Percentiles rank a stretch among this genome's conserved stretches.
Conservation (phyloP, 2,797 vertebrate species). For the Pampus argenteus region DNA sequence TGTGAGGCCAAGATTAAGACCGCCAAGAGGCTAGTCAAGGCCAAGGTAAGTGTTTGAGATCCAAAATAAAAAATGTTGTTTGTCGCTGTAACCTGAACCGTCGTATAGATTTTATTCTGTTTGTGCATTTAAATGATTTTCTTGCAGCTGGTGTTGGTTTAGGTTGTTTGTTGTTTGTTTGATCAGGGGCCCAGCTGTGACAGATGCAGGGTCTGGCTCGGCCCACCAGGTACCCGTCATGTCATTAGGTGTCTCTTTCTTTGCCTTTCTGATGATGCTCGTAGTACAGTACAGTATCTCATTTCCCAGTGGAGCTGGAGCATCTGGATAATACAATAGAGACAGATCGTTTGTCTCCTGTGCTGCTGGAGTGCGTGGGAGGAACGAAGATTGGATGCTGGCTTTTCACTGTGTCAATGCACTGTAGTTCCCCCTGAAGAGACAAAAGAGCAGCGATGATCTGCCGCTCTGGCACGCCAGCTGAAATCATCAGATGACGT, state of each 20-base stretch:
- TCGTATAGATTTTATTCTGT: no score
- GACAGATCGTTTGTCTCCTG: conserved; percentile 70
- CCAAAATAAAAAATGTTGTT: conserved; percentile 40
- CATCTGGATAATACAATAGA: conserved; percentile 79
- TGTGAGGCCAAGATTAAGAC: conserved; percentile 90
- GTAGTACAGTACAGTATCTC: conserved; percentile 61
- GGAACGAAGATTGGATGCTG: conserved; percentile 74
- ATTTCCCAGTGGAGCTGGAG: conserved; percentile 66
- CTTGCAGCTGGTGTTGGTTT: conserved; percentile 21
- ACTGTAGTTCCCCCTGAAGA: conserved; percentile 58
- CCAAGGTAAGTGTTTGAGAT: conserved; percentile 81
- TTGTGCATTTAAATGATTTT: conserved; percentile 17
- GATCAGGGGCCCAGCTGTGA: conserved; percentile 49
- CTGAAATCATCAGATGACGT: conserved; percentile 53
- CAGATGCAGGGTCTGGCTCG: conserved; percentile 29
- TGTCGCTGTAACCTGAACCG: no score
- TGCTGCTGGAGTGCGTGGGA: conserved; percentile 69
- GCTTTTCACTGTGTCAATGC: conserved; percentile 61
- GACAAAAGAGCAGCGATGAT: conserved; percentile 64
- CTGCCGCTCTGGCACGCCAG: conserved; percentile 31
- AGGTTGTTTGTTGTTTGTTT: conserved; percentile 38
- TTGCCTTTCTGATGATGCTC: conserved; percentile 46
- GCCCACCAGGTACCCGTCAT: conserved; percentile 43
- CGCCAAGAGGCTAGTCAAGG: conserved; percentile 88
- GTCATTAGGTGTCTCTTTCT: conserved; percentile 20